A percentile compares a stretch with the other conserved stretches of the same genome.
phyloP scores from a whole-genome alignment of 1,140 invertebrate genomes.

The Tetragnatha versicolor region DNA sequence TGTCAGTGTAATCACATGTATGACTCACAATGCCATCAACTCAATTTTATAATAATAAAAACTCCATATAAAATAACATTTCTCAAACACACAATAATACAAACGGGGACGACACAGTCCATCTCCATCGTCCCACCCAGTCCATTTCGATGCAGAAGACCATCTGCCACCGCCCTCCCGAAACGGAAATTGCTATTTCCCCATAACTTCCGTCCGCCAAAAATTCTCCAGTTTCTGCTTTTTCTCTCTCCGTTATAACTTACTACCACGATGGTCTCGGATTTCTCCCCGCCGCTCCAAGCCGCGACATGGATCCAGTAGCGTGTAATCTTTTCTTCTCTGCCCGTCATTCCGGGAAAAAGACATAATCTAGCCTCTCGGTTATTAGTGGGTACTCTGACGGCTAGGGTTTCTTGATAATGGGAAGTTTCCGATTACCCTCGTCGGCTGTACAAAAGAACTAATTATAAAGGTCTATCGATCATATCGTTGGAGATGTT shows the following conservation, averaged over 20 bases:
- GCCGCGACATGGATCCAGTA: constrained; percentile 1
- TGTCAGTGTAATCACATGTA: no score
- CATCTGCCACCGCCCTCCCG: constrained; percentile 8
- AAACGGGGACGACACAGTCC: no score
- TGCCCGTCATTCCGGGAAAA: background rate
- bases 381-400: constrained; percentile 15
- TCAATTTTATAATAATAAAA: no score
- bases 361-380: constrained; percentile 11
- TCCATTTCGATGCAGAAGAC: no score
- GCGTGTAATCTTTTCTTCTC: constrained; percentile 28
- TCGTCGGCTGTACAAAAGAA: no score
- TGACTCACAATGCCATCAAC: no score
- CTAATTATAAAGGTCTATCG: no score
- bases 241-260: constrained; percentile 11
- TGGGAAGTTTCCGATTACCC: no score
- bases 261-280: constrained; percentile 28
- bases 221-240: background rate
- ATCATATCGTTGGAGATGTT: no score
- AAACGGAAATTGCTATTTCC: constrained; percentile 46
- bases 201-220: constrained; percentile 45
- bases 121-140: no score
- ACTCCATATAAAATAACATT: no score
- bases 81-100: no score
- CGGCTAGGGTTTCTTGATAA: constrained; percentile 27
- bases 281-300: constrained; percentile 9